These are phyloP conservation scores for Eidolon dupreanum DNA, from an alignment of 2,797 vertebrate genomes.

Conservation along the genomic window DNA sequence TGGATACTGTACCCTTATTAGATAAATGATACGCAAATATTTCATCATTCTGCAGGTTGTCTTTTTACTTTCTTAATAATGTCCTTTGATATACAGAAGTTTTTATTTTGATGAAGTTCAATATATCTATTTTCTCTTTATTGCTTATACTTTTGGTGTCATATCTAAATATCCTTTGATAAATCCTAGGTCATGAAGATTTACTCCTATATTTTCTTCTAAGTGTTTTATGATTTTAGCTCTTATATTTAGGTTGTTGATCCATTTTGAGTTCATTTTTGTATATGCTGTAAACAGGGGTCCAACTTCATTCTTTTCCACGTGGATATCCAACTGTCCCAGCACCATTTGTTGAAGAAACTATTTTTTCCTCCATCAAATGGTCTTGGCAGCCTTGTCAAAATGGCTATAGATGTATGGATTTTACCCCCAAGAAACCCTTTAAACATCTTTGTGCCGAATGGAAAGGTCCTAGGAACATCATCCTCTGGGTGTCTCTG, in stretches of 20 bases:
- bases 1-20: background rate
- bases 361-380: background rate
- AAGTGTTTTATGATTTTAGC: background rate
- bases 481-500: background rate
- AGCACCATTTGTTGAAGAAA: background rate
- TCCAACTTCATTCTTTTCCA: background rate
- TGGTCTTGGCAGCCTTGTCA: background rate
- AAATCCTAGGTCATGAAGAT: background rate
- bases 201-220: background rate
- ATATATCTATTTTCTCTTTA: background rate
- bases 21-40: background rate
- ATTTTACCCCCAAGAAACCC: background rate
- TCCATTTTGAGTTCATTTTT: background rate
- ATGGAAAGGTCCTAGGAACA: background rate
- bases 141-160: background rate
- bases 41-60: background rate
- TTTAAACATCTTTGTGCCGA: background rate
- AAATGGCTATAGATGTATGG: background rate
- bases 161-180: background rate
- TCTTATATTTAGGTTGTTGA: background rate
- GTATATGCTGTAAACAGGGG: background rate
- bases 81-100: background rate
- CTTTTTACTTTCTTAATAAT: constrained; percentile 1
- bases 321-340: background rate
- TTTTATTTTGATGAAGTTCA: constrained; percentile 6